These are phyloP conservation scores for Choloepus didactylus DNA, from an alignment of 2,797 vertebrate genomes.

Conservation along the genomic window DNA sequence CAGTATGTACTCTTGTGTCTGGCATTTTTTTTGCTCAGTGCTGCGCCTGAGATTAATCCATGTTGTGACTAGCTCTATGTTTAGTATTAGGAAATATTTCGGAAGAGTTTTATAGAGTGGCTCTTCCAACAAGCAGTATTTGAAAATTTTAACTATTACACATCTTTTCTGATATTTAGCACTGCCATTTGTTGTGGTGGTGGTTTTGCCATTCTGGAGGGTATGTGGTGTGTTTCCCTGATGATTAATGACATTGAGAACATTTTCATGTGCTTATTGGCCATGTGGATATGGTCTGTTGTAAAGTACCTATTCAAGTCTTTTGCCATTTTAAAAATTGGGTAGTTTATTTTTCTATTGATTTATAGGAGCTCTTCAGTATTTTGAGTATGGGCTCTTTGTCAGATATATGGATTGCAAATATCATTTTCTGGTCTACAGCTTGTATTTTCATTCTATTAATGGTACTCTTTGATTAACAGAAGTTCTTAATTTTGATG, in stretches of 20 bases:
- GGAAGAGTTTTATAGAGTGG: not conserved
- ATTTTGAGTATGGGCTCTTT: conserved; percentile 15
- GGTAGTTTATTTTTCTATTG: conserved; percentile 32
- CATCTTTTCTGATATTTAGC: not conserved
- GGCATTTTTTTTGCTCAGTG: not conserved
- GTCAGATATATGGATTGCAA: not conserved
- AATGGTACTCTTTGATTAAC: not conserved
- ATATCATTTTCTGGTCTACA: not conserved
- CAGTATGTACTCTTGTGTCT: not conserved
- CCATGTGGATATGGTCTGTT: not conserved
- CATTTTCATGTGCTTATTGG: not conserved
- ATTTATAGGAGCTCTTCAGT: not conserved
- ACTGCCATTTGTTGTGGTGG: not conserved
- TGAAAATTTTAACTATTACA: not conserved
- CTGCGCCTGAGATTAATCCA: not conserved
- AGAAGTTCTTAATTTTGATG: not conserved
- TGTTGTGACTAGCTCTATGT: not conserved
- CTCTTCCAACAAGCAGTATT: not conserved
- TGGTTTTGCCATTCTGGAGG: not conserved
- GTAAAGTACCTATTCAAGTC: not conserved
- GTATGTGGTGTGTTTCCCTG: not conserved
- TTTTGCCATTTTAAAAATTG: not conserved
- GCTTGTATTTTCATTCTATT: not conserved
- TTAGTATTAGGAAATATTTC: not conserved
- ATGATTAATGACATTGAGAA: not conserved